Evolutionary conservation across 2,113 vertebrate species (phyloP).

Genomic region (Amblyopsis rosae): DNA sequence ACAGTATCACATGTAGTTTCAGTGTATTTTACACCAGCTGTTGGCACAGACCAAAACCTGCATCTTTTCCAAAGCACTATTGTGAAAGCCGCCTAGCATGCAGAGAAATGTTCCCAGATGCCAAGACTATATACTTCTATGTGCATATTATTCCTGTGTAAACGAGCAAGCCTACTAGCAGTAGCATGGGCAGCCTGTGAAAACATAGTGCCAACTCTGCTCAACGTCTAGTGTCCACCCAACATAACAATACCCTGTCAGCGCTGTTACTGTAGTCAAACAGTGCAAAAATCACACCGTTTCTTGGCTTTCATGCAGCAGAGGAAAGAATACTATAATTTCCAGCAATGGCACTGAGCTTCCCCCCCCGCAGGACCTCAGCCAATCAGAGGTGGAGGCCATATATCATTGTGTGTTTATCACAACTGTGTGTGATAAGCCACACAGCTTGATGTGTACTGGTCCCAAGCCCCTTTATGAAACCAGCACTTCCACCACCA

Average conservation of each 20-base stretch:
- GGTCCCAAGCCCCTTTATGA: slow-evolving; percentile 23
- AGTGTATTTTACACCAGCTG: too few species aligned
- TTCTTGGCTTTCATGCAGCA: slow-evolving; percentile 4
- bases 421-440: slow-evolving; percentile 24
- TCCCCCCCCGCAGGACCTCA: slow-evolving; percentile 8
- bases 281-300: slow-evolving; percentile 4
- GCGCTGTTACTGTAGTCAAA: slow-evolving; percentile 3
- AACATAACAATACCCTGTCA: slow-evolving; percentile 9
- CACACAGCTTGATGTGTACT: slow-evolving; percentile 10
- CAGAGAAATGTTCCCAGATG: too few species aligned
- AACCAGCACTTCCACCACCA: slow-evolving; percentile 32
- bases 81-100: too few species aligned
- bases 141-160: too few species aligned
- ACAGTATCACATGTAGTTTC: too few species aligned
- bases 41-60: too few species aligned
- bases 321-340: slow-evolving; percentile 19
- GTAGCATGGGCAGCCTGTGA: too few species aligned
- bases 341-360: slow-evolving; percentile 6
- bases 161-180: too few species aligned
- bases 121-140: too few species aligned
- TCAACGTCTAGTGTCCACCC: background rate
- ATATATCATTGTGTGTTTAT: slow-evolving; percentile 17
- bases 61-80: too few species aligned
- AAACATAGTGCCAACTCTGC: background rate
- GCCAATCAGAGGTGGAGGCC: slow-evolving; percentile 21